Conservation (phyloP, 2,888 invertebrate species). For the Ptychoptera contaminata region DNA sequence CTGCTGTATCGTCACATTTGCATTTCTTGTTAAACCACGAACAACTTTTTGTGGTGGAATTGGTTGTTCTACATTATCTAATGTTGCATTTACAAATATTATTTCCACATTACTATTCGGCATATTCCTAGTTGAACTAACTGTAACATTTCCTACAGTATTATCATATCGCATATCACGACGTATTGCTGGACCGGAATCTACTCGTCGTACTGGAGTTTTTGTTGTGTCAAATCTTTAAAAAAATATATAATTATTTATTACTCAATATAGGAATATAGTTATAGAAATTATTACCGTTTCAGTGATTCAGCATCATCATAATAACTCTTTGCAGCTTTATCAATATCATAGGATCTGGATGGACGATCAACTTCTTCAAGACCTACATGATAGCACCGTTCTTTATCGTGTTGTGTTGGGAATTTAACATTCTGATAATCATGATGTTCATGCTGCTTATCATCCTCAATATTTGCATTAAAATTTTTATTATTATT, state of each 20-base stretch:
- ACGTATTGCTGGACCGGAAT: constrained; percentile 12
- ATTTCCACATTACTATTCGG: constrained; percentile 7
- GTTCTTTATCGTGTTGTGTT: too few relatives aligned
- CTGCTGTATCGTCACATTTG: background rate
- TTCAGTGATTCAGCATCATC: constrained; percentile 5
- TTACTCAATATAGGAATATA: too few relatives aligned
- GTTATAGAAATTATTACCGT: too few relatives aligned
- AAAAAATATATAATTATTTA: too few relatives aligned
- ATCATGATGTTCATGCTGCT: constrained; percentile 4
- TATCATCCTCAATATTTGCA: constrained; percentile 8
- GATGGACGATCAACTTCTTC: constrained; percentile 8
- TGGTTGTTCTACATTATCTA: background rate
- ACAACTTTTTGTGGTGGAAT: background rate
- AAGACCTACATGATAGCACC: background rate
- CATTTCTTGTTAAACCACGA: background rate
- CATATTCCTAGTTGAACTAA: background rate
- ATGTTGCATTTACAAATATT: constrained; percentile 5
- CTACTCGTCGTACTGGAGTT: constrained; percentile 11
- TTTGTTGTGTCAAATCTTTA: constrained; percentile 10
- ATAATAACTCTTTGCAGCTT: constrained; percentile 7
- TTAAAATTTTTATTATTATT: constrained; percentile 9
- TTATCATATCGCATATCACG: constrained; percentile 14
- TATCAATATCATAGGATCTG: constrained; percentile 9
- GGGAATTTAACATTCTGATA: too few relatives aligned
- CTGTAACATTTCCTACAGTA: constrained; percentile 6